Evolutionary conservation across 2,888 invertebrate genomes (phyloP).

Genomic region (Ptychoptera contaminata): DNA sequence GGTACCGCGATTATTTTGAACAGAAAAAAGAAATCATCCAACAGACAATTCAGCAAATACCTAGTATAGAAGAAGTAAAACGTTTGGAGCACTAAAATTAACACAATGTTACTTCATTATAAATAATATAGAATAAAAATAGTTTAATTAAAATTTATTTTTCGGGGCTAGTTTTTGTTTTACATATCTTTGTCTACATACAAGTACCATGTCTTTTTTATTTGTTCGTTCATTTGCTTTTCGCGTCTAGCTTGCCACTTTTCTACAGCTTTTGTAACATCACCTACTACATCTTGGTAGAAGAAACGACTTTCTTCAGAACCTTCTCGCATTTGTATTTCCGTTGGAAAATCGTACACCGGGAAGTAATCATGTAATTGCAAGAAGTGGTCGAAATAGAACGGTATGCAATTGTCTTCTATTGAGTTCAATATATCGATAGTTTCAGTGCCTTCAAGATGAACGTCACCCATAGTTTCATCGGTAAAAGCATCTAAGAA

Average conservation of each 20-base stretch:
- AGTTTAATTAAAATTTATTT: background rate
- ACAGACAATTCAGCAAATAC: constrained; percentile 16
- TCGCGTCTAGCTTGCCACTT: no score
- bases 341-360: constrained; percentile 26
- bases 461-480: no score
- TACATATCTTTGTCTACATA: background rate
- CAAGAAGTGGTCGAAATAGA: constrained; percentile 28
- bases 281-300: constrained; percentile 16
- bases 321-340: constrained; percentile 23
- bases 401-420: constrained; percentile 26
- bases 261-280: constrained; percentile 13
- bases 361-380: constrained; percentile 25
- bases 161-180: background rate
- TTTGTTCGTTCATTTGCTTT: no score
- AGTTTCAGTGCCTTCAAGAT: constrained; percentile 11
- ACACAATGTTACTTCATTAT: background rate
- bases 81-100: background rate
- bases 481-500: no score
- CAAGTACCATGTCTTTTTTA: no score
- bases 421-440: constrained; percentile 18
- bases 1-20: constrained; percentile 84
- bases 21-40: constrained; percentile 54
- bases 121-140: background rate
- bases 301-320: constrained; percentile 18
- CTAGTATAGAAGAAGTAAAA: constrained; percentile 13